A percentile compares a stretch with the other conserved stretches of the same genome.
phyloP scores from a whole-genome alignment of 1,140 invertebrate species.

The Drosophila truncata region DNA sequence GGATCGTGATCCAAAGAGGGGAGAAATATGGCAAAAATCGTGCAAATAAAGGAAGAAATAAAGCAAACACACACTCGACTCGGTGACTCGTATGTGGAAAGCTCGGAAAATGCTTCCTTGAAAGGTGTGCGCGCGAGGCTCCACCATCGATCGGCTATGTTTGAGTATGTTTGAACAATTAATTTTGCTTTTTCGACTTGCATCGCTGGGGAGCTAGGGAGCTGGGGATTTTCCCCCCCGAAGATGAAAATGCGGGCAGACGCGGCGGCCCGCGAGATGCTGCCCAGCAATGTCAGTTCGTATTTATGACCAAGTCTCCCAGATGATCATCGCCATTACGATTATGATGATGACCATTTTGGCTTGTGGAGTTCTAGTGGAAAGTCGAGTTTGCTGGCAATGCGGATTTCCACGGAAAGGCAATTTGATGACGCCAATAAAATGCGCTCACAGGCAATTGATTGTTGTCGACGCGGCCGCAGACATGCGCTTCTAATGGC shows the following conservation, averaged over 20 bases:
- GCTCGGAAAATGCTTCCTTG: conserved; percentile 62
- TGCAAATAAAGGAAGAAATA: conserved; percentile 53
- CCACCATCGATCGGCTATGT: conserved; percentile 40
- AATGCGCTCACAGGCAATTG: conserved; percentile 80
- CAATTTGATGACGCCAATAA: conserved; percentile 81
- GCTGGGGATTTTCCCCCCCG: conserved; percentile 51
- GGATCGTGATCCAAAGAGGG: conserved; percentile 52
- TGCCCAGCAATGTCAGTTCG: conserved; percentile 41
- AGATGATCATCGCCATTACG: conserved; percentile 42
- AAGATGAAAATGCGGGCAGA: conserved; percentile 72
- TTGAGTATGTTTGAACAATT: conserved; percentile 79
- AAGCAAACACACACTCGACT: conserved; percentile 39
- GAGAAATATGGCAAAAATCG: conserved; percentile 67
- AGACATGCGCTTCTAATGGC: conserved; percentile 80
- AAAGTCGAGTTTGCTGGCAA: conserved; percentile 62
- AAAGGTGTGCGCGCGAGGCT: conserved; percentile 34
- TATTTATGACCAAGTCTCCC: conserved; percentile 65
- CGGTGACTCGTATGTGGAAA: conserved; percentile 42
- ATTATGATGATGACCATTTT: conserved; percentile 75
- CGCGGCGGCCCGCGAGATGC: conserved; percentile 15
- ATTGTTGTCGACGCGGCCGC: conserved; percentile 68
- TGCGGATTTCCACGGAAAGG: conserved; percentile 69
- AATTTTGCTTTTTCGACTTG: conserved; percentile 76
- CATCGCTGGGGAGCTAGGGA: conserved; percentile 35
- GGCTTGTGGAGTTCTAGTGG: conserved; percentile 66